Percentiles rank a stretch among this genome's conserved stretches.
phyloP scores from a whole-genome alignment of 2,888 invertebrate species.

The Pantelozetes paolii region DNA sequence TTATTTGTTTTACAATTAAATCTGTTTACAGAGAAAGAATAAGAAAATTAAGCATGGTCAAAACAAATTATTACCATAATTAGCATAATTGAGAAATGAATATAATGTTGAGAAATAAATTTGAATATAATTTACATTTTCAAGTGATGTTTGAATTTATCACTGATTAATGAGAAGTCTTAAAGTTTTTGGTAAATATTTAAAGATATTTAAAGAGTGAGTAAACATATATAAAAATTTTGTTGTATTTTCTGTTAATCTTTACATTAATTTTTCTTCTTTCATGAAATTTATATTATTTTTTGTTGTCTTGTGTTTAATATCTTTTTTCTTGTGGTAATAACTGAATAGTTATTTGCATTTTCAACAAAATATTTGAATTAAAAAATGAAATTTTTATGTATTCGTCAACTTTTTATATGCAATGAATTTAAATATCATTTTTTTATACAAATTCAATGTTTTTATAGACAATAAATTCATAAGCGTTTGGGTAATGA shows the following conservation, averaged over 20 bases:
- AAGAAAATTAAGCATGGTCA: too few relatives aligned
- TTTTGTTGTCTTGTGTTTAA: background rate
- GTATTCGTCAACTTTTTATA: conserved; percentile 3
- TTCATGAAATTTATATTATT: background rate
- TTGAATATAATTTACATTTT: conserved; percentile 2
- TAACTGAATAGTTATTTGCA: background rate
- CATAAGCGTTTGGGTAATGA: conserved; percentile 14
- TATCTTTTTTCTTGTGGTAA: background rate
- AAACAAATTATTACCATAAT: too few relatives aligned
- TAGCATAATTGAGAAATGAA: background rate
- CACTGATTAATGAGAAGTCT: background rate
- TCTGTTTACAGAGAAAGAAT: too few relatives aligned
- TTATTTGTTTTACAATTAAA: too few relatives aligned
- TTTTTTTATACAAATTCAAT: conserved; percentile 7
- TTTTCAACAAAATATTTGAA: background rate
- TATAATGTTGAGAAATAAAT: background rate
- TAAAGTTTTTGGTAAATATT: conserved; percentile 13
- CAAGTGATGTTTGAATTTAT: background rate
- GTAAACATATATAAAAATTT: conserved; percentile 1
- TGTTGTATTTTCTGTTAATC: background rate
- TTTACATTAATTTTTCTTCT: background rate
- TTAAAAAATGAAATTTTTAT: conserved; percentile 7
- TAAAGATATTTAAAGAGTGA: background rate
- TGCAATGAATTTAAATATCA: background rate
- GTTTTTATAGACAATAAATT: conserved; percentile 8